Base-by-base conservation (phyloP, 2,113 vertebrate species). In the Seriola aureovittata region DNA sequence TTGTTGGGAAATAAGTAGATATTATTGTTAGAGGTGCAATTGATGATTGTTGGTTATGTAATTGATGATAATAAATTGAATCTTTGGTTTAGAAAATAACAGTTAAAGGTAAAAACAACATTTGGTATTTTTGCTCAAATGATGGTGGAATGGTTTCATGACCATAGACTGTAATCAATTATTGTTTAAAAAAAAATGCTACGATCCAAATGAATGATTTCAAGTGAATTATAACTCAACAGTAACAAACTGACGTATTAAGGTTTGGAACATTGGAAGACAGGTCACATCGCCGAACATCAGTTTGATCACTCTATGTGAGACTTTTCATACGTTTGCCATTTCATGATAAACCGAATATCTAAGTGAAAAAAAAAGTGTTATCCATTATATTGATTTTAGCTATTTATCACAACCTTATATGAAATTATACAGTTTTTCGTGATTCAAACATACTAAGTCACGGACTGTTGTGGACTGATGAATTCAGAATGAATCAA, bases 401-500 rank as follows among this genome's bases (percentile, higher is more conserved):
- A 59, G n/a, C 13, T 65, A 32, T 29, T 29, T 29, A 29, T 29
- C 50, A 64, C 64, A 4, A 6, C 5, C 8, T 8, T 67, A 32
- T 23, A 38, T 32, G 10, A 8, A 57, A 29, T 65, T 60, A n/a
- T 42, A 64, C 6, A 50, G 55, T 64, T 48, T 75, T 36, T 57
- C 42, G 52, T 7, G n/a, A 34, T 58, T 74, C 44, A 69, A 58
- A 60, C 21, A 38, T 40, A 25, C 8, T 34, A n/a, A 66, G 57
- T 67, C 65, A 48, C 0, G 36, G 60, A 34, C 62, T 3, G 23
- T 17, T n/a, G 63, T 16, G 34, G 48, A 57, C 52, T 80, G 64
- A 68, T 85, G 46, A 82, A 79, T 75, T 71, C 78, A 72, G 23
- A 58, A 34, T 74, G 73, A 89, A 78, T 84, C 50, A 82, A 32